Conservation (phyloP, 2,888 invertebrate species). For the Scrobipalpa atriplicella region DNA sequence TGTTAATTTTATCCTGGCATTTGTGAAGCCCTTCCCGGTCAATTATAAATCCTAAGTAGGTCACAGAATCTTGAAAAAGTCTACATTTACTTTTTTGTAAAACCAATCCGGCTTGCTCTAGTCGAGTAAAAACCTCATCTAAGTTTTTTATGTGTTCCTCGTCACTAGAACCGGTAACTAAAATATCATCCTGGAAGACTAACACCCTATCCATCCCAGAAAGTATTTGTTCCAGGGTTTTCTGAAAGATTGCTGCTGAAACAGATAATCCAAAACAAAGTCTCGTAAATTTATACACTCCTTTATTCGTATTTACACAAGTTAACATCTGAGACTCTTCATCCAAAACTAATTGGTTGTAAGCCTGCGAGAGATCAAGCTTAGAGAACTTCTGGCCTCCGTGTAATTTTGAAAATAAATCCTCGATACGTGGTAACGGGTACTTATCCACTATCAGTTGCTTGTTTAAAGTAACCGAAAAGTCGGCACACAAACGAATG, state of each 20-base stretch:
- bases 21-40: slow-evolving; percentile 32
- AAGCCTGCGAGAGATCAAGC: too few relatives aligned
- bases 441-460: slow-evolving; percentile 29
- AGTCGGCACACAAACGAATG: slow-evolving; percentile 28
- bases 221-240: slow-evolving; percentile 12
- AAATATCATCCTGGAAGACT: slow-evolving; percentile 31
- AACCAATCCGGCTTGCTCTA: slow-evolving; percentile 27
- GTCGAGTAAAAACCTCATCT: slow-evolving; percentile 27
- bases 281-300: slow-evolving; percentile 22
- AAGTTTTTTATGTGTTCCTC: slow-evolving; percentile 26
- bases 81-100: slow-evolving; percentile 29
- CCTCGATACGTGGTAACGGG: slow-evolving; percentile 27
- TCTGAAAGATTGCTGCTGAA: slow-evolving; percentile 14
- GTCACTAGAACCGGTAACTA: slow-evolving; percentile 22
- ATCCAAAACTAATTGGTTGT: slow-evolving; percentile 17
- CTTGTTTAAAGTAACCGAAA: slow-evolving; percentile 27
- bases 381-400: slow-evolving; percentile 28
- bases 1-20: slow-evolving; percentile 27
- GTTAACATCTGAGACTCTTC: slow-evolving; percentile 17
- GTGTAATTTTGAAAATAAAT: slow-evolving; percentile 26
- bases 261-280: neutral
- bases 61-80: slow-evolving; percentile 28
- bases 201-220: slow-evolving; percentile 21
- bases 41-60: slow-evolving; percentile 30
- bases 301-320: slow-evolving; percentile 24